A percentile compares a stretch with the other conserved stretches of the same genome.
Evolutionary conservation across 2,888 invertebrate genomes (phyloP).

Genomic region (Melanostoma mellinum): DNA sequence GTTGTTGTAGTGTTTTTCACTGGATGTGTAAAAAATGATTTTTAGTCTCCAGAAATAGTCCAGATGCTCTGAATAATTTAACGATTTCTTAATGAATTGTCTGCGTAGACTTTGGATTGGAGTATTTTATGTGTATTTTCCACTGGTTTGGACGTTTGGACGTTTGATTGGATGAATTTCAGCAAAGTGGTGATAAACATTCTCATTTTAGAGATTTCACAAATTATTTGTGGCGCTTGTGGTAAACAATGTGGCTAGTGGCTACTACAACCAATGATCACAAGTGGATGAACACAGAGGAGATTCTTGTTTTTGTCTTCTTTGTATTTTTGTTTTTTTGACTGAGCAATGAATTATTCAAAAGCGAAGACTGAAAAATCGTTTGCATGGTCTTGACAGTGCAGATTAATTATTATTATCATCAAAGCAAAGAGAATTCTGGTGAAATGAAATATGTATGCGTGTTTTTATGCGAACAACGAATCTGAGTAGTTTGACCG

Average conservation of each 20-base stretch:
- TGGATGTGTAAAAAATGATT: constrained; percentile 12
- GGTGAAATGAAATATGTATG: not conserved
- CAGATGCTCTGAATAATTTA: constrained; percentile 66
- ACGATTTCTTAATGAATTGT: constrained; percentile 64
- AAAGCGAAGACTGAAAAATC: constrained; percentile 13
- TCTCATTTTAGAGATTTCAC: constrained; percentile 49
- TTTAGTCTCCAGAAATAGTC: constrained; percentile 48
- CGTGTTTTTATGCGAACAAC: too few species aligned
- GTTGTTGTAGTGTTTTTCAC: not conserved
- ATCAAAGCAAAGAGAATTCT: constrained; percentile 11
- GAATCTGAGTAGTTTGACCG: too few species aligned
- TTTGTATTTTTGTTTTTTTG: not conserved
- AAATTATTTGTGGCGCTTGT: constrained; percentile 42
- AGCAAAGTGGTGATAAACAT: constrained; percentile 51
- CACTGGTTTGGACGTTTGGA: constrained; percentile 28
- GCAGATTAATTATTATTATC: constrained; percentile 5
- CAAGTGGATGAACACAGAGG: constrained; percentile 2
- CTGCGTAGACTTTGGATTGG: constrained; percentile 49
- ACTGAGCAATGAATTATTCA: not conserved
- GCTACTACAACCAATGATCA: not conserved
- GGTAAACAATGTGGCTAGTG: constrained; percentile 10
- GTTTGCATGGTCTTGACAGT: constrained; percentile 1
- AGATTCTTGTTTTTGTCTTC: not conserved
- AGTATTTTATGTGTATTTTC: constrained; percentile 26
- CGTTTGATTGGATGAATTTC: constrained; percentile 28